These are phyloP conservation scores for Macrotus californicus DNA, from an alignment of 2,113 vertebrate genomes.

Conservation along the genomic window DNA sequence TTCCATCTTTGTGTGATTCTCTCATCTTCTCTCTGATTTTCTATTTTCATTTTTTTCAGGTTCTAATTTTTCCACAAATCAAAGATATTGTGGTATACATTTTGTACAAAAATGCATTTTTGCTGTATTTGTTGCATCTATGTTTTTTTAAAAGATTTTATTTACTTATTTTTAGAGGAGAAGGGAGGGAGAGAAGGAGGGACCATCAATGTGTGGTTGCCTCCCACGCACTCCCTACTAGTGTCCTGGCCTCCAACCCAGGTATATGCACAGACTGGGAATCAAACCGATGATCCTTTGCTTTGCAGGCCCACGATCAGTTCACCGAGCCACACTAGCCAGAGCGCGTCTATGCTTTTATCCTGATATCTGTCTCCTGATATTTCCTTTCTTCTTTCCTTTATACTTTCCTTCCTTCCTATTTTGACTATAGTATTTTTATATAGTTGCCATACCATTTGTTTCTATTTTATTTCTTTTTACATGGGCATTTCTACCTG, in stretches of 20 bases:
- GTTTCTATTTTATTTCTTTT: slow-evolving; percentile 9
- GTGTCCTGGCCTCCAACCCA: too few relatives aligned
- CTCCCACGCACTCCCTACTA: too few relatives aligned
- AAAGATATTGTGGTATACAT: neutral
- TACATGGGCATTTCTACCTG: neutral
- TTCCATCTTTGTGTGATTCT: neutral
- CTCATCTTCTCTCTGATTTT: neutral
- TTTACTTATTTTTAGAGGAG: too few relatives aligned
- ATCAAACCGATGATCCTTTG: too few relatives aligned
- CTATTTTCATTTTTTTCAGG: neutral
- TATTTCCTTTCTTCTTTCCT: slow-evolving; percentile 43
- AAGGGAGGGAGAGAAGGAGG: too few relatives aligned
- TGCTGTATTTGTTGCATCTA: neutral
- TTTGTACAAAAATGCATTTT: slow-evolving; percentile 35
- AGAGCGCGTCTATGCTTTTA: neutral
- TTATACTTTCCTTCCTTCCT: slow-evolving; percentile 53
- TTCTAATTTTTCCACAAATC: neutral
- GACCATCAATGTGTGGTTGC: too few relatives aligned
- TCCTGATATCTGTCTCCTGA: slow-evolving; percentile 57
- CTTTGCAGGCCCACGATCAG: too few relatives aligned
- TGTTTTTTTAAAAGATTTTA: neutral
- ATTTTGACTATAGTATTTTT: slow-evolving; percentile 50
- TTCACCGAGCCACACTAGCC: too few relatives aligned
- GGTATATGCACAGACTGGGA: too few relatives aligned
- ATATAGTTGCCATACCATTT: slow-evolving; percentile 6